phyloP scores from a whole-genome alignment of 2,797 vertebrate genomes.

The Sciurus carolinensis region DNA sequence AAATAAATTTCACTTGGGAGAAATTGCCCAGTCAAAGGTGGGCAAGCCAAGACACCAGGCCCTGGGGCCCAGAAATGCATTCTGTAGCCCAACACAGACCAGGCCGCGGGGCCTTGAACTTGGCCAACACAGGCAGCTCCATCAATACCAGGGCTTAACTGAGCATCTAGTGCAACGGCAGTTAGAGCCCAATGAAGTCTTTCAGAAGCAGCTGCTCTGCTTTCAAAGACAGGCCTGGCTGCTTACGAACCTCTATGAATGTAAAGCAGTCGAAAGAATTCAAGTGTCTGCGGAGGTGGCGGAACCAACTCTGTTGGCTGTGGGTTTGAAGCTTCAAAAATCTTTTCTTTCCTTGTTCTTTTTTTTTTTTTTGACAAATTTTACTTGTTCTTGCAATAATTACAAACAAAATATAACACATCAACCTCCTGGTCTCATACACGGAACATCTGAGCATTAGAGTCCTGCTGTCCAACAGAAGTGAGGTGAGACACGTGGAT shows the following conservation, averaged over 20 bases:
- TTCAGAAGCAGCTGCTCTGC: not conserved
- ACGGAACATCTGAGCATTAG: not conserved
- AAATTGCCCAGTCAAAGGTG: not conserved
- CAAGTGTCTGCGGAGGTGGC: not conserved
- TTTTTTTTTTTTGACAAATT: not conserved
- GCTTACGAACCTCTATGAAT: not conserved
- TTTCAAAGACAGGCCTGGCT: not conserved
- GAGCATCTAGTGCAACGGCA: not conserved
- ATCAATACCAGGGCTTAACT: no score
- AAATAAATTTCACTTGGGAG: not conserved
- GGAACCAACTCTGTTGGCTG: not conserved
- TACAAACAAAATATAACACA: constrained; percentile 21
- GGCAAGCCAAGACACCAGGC: not conserved
- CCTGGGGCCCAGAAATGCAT: not conserved
- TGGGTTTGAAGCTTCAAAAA: not conserved
- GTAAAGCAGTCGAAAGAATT: not conserved
- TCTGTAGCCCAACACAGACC: not conserved
- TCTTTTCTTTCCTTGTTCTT: no score
- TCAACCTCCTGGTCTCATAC: not conserved
- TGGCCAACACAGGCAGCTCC: not conserved
- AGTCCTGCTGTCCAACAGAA: not conserved
- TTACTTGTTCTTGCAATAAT: not conserved
- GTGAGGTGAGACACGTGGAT: not conserved
- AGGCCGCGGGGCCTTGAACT: not conserved
- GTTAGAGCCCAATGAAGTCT: not conserved